Evolutionary conservation across 2,113 vertebrate species (phyloP), one percentile per base, ranked within the genome.

Genomic region (Calonectris borealis): DNA sequence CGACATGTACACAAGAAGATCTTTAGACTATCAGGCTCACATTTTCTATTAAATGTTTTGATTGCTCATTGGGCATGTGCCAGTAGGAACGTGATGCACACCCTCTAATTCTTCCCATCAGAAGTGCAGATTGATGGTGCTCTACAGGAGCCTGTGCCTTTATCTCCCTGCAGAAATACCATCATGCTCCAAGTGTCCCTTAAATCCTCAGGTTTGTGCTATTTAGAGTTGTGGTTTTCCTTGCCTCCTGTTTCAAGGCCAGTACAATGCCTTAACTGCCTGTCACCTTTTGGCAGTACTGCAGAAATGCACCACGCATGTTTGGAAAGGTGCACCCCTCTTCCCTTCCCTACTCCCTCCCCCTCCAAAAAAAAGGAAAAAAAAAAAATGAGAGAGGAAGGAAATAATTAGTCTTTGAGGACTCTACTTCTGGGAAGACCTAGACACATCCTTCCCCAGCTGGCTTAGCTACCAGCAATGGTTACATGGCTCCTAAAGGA

Each of bases 301-400:
- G 38, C 40, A 38, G 51, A 27, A 71, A 13, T 0, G 0, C 24
- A n/a, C 26, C 11, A 16, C 0, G 0, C 1, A 0, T 11, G 6
- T n/a, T 68, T 84, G 57, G 20, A 24, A 81, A n/a, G 10, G 15
- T 69, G 17, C 3, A 34, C 0, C 6, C 5, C 10, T 48, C 55
- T 62, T 76, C 31, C 15, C 52, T 57, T 68, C 21, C 22, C 25
- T 69, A 5, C 29, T 29, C 5, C 3, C 4, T 24, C 13, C 19
- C 6, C 13, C 21, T 38, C 6, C 7, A 14, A 10, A 26, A 52
- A 58, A 26, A 16, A 1, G 1, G 0, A 0, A 7, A 7, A 1
- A 1, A 68, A 27, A 20, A 7, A 11, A 14, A 40, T 18, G 9
- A 44, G 1, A 17, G 6, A 16, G 15, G 5, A 18, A 54, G 21